Evolutionary conservation across 2,113 vertebrate species (phyloP), one percentile per base, ranked within the genome.

Genomic region (Mormoops blainvillei): DNA sequence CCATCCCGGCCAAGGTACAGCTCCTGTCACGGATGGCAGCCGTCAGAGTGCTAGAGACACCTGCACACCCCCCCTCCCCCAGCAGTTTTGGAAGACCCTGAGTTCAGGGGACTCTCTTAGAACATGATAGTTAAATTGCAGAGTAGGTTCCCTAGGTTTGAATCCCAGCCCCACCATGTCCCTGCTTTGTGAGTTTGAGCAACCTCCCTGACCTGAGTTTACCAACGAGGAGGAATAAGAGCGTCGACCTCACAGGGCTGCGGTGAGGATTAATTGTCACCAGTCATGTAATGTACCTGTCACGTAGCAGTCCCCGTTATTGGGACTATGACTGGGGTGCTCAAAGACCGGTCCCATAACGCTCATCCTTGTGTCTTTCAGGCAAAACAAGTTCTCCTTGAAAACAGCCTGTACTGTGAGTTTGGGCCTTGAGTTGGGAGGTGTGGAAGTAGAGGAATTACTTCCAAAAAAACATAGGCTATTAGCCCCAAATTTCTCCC

Each of bases 351-450:
- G 24, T 6, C 12, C 28, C n/a, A 11, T 54, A 92, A 36, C 63
- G 10, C 5, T 6, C 31, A 8, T 80, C 45, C n/a, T 48, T 20
- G 6, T 97, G 43, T 96, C 52, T 97, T 97, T 41, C 97, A 99
- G 99, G 99, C 99, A 48, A 98, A 99, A 74, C 99, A 99, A 94
- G 99, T 99, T 86, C 98, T 99, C 65, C 98, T 99, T 92, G 99
- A 99, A 97, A 98, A 97, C 98, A 99, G 98, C 97, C 98, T 98
- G 95, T 99, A 98, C 52, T 98, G 99, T 99, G 97, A 99, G 99
- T 98, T 86, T 70, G 80, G 52, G 43, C n/a, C 70, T 63, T 8
- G 45, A 87, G 70, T 67, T n/a, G 71, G 67, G 74, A 67, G 38
- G 41, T 18, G 14, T 54, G 50, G 50, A 5, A 16, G 2, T 2